Base-by-base conservation (phyloP, 2,113 vertebrate genomes). In the Sylvia atricapilla region DNA sequence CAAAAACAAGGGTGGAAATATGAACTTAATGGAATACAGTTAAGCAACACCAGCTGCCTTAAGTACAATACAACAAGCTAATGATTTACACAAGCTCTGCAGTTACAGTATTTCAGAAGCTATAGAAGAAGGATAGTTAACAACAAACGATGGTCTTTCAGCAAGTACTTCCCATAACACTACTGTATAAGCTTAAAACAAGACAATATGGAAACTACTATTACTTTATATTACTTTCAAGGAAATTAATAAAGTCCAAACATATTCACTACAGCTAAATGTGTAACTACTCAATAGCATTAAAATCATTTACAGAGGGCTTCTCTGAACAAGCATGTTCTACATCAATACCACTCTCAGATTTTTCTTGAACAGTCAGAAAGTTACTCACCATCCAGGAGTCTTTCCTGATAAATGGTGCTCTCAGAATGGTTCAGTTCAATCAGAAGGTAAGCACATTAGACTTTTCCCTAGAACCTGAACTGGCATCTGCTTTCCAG, bases 41-140 rank as follows among this genome's bases (percentile, higher is more conserved):
- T 97, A 97, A 97, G 97, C 96, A 97, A 97, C 94, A 97, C 91
- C 96, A 96, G 96, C 97, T 97, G 90, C 88, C 93, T 97, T 82
- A 59, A 62, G 81, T 90, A 95, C 89, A 90, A 46, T 70, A 96
- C 88, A 81, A 90, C 85, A 49, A 73, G 50, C 93, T 83, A 90
- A 95, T 13, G 56, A 76, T 37, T 94, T 89, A 94, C 66, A 94
- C 90, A 81, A 82, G 52, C 77, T 92, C 77, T 79, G 70, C 86
- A 94, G 88, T 90, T 96, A 92, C 82, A 84, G 83, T 91, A 90
- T 86, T 69, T 96, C 90, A 84, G 80, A 87, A 93, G 91, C 90
- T 96, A 94, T 6, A 95, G 91, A 93, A 90, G 72, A 95, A 94
- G 82, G 80, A 86, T 46, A 95, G 79, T 92, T 87, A 93, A 96